phyloP scores from a whole-genome alignment of 1,140 invertebrate genomes.

The Spodoptera litura region DNA sequence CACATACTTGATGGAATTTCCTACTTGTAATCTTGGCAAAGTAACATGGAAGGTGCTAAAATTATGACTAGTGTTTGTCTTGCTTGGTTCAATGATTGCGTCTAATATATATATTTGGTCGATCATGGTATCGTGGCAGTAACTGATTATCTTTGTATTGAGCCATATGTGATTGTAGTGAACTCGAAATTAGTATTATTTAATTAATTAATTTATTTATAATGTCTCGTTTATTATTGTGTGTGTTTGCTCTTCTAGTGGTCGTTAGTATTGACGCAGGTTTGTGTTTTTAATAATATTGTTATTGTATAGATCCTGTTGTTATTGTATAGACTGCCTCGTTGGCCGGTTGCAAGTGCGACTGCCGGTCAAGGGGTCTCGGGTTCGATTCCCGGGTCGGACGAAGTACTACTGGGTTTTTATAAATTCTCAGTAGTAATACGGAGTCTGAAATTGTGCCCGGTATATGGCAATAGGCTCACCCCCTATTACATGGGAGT shows the following conservation, averaged over 20 bases:
- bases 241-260: slow-evolving; percentile 13
- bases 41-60: background rate
- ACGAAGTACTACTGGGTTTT: too few relatives aligned
- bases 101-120: background rate
- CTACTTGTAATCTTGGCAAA: background rate
- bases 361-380: too few relatives aligned
- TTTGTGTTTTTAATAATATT: background rate
- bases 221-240: slow-evolving; percentile 8
- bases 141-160: too few relatives aligned
- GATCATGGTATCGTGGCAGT: background rate
- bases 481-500: too few relatives aligned
- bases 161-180: too few relatives aligned
- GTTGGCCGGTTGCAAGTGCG: too few relatives aligned
- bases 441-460: too few relatives aligned
- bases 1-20: background rate
- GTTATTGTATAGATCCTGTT: too few relatives aligned
- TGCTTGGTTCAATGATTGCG: slow-evolving; percentile 9
- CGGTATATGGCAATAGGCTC: too few relatives aligned
- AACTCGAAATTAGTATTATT: background rate
- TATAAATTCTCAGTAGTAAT: too few relatives aligned
- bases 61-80: background rate
- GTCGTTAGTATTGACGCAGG: slow-evolving; percentile 27
- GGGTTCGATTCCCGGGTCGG: too few relatives aligned
- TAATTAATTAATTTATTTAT: background rate
- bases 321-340: too few relatives aligned